Evolutionary conservation across 2,113 vertebrate genomes (phyloP), one percentile per base, ranked within the genome.

Genomic region (Campylomormyrus numenius): DNA sequence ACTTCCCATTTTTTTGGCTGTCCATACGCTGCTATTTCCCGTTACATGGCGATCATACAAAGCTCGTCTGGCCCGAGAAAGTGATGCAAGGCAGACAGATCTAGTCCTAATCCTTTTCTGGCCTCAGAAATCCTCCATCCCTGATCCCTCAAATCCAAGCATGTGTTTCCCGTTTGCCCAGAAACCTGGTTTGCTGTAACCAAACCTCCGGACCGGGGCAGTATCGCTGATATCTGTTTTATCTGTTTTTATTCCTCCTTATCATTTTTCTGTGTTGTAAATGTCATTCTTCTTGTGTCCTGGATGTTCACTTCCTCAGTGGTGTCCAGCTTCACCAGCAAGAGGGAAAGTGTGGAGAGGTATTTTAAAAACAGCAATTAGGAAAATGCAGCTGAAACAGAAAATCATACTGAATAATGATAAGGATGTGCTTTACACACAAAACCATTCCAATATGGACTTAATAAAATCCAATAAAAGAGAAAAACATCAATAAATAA

Each of bases 121-220:
- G 74, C 74, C 74, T 19, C 35, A 80, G 74, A 80, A 80, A 80
- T 80, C 74, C 35, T 80, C 74, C 31, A 35, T 19, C 74, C 31
- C 74, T 80, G 74, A 80, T 80, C 74, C 74, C 17, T 80, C 74
- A 80, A 80, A 80, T 80, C 74, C 74, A 80, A 80, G 74, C 74
- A 80, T 80, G 15, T 80, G 74, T 80, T 80, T 80, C 17, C 74
- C 35, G 2, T 80, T 80, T 80, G 74, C 74, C 74, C 35, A 4
- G 74, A 70, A 42, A 42, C 15, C 74, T 15, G 2, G 15, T 42
- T 80, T 39, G 10, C 74, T 80, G 35, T 42, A 80, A 42, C 15
- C 74, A 42, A 42, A 42, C 74, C 35, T 80, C 74, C 35, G 8
- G 35, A 80, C 74, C 74, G 7, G 74, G 13, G 17, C 35, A 7